Evolutionary conservation across 1,140 invertebrate genomes (phyloP).

Genomic region (Drosophila melanogaster): DNA sequence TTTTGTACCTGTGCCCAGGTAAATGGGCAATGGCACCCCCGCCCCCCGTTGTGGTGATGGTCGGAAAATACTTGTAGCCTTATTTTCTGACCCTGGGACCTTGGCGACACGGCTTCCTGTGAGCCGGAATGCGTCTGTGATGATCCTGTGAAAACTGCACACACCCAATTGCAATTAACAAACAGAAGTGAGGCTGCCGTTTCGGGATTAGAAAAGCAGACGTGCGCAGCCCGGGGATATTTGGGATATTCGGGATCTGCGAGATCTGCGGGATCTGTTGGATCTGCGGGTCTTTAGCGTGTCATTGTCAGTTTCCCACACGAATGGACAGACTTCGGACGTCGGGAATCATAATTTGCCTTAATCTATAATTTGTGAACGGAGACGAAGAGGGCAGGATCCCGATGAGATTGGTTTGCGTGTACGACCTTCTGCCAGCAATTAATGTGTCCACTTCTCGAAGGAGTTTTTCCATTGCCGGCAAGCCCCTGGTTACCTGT

Average conservation of each 20-base stretch:
- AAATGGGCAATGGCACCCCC: slow-evolving; percentile 34
- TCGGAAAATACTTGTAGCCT: not conserved
- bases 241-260: slow-evolving; percentile 4
- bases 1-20: slow-evolving; percentile 68
- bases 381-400: not conserved
- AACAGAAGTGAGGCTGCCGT: slow-evolving; percentile 80
- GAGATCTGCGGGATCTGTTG: slow-evolving; percentile 31
- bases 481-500: slow-evolving; percentile 9
- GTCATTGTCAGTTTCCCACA: slow-evolving; percentile 64
- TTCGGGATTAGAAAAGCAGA: slow-evolving; percentile 54
- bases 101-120: slow-evolving; percentile 61
- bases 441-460: slow-evolving; percentile 61
- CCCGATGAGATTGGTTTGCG: slow-evolving; percentile 18
- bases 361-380: slow-evolving; percentile 45
- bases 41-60: slow-evolving; percentile 19
- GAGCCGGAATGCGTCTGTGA: slow-evolving; percentile 36
- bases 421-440: slow-evolving; percentile 63
- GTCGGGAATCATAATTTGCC: slow-evolving; percentile 50
- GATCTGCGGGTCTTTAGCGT: slow-evolving; percentile 42
- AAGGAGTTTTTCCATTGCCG: slow-evolving; percentile 2
- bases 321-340: slow-evolving; percentile 5
- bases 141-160: slow-evolving; percentile 80
- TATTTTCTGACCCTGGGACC: slow-evolving; percentile 15
- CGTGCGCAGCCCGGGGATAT: slow-evolving; percentile 34
- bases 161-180: slow-evolving; percentile 78